Base-by-base conservation (phyloP, 2,888 invertebrate genomes). In the Drosophila pullipes region DNA sequence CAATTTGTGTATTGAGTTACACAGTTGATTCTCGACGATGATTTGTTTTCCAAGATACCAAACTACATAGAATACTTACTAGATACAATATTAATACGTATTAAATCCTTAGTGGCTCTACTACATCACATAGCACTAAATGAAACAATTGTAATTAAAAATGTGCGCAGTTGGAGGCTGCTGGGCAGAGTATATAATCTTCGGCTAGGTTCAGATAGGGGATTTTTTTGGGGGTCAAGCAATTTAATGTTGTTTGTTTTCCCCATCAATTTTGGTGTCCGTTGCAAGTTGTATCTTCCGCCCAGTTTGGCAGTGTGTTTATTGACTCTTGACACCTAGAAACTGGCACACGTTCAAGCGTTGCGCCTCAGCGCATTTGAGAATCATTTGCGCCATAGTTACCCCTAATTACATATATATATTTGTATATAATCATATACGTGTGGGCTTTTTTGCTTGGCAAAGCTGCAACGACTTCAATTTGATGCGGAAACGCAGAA, bases 401-500 rank as follows among this genome's bases (percentile, higher is more conserved):
- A 77, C 77, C 76, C 76, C 69, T 75, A 89, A 91, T 91, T 78
- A 76, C 71, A 59, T 52, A 58, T 33, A 7, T 31, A 41, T 41
- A 33, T 47, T 28, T 53, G 22, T 55, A 18, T 33, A 18, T 18
- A 22, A 16, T 16, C 3, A 31, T 30, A 33, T 22, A 53, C n/a
- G 53, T 53, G 16, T 52, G 25, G 58, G 59, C 30, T 31, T 52
- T 11, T 39, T 59, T 47, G 30, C 49, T 57, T 18, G 55, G 35
- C 47, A 57, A 52, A 39, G 66, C 60, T 69, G 60, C 50, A 63
- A 37, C 4, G n/a, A 52, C 47, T 61, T 73, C 49, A 52, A 52
- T 53, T 63, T 47, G 16, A 81, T 77, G 62, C 50, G 78, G 70
- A 91, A 90, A 88, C 69, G 85, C 83, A 87, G 87, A 87, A 87